Base-by-base conservation (phyloP, 2,888 invertebrate genomes). In the Hyposoter didymator region DNA sequence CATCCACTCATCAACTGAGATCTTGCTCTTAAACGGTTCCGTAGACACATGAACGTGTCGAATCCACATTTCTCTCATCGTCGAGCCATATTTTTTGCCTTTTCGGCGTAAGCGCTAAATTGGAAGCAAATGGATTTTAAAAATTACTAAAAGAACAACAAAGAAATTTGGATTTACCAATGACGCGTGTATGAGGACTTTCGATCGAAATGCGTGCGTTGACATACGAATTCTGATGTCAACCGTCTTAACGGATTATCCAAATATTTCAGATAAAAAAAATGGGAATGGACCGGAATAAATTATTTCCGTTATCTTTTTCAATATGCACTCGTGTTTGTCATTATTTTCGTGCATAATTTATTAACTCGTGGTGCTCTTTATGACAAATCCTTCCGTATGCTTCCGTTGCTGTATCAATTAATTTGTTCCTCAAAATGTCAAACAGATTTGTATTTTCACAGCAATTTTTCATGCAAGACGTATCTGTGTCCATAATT, bases 211-310 rank as follows among this genome's bases (percentile, higher is more conserved):
- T 72, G 59, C 67, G 67, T 73, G 47, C 70, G 49, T 78, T 49
- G 19, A 28, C 7, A 12, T 35, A 22, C 47, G 47, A 55, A 81
- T 45, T n/a, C 22, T 6, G n/a, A 67, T 66, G 49, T 73, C 64
- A 19, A 70, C 69, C 35, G 74, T 69, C n/a, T 64, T 35, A 81
- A 39, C 62, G 78, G 75, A 69, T 72, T 84, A 82, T 88, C 80
- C 82, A 66, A 88, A 87, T 87, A 88, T 82, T 78, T 67, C 70
- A 59, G 84, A 35, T 43, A 75, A 86, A 87, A 87, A 49, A 78
- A 85, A 69, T 85, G 88, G 89, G 88, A 90, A 89, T 89, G 90
- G 86, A 80, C 81, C 87, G 67, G 49, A 75, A 67, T 0, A 8
- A 43, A 35, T 35, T 28, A 72, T 66, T 75, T 19, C 72, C 19